Conservation (phyloP, 2,888 invertebrate genomes). For the Trichacis sp. region DNA sequence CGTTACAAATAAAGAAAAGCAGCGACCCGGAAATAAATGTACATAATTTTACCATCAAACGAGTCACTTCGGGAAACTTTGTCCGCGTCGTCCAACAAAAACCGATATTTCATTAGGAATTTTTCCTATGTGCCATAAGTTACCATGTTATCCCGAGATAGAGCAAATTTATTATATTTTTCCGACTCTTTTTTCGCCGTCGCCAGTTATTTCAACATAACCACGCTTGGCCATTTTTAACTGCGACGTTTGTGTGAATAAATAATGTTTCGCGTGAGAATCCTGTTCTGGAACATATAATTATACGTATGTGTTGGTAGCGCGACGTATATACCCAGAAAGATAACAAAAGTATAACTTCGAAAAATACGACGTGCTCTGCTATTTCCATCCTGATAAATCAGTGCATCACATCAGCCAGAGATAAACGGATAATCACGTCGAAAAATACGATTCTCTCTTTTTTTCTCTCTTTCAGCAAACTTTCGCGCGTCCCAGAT, state of each 20-base stretch:
- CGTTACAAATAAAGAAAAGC: background rate
- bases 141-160: background rate
- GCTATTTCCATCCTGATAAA: conserved; percentile 1
- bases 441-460: background rate
- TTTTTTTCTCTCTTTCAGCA: background rate
- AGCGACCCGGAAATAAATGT: no score
- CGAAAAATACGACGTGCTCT: conserved; percentile 1
- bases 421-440: background rate
- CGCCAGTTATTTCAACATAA: conserved; percentile 1
- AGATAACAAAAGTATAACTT: conserved; percentile 15
- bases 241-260: conserved; percentile 37
- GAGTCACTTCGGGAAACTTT: no score
- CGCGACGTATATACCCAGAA: conserved; percentile 28
- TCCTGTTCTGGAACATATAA: conserved; percentile 52
- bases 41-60: no score
- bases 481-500: background rate
- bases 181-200: background rate
- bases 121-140: background rate
- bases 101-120: background rate
- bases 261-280: conserved; percentile 60
- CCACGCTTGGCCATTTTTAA: conserved; percentile 9
- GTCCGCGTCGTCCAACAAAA: background rate
- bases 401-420: background rate
- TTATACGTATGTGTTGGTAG: conserved; percentile 53
- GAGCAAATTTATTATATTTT: background rate